Evolutionary conservation across 2,797 vertebrate genomes (phyloP).

Genomic region (Dromococcyx pavoninus): DNA sequence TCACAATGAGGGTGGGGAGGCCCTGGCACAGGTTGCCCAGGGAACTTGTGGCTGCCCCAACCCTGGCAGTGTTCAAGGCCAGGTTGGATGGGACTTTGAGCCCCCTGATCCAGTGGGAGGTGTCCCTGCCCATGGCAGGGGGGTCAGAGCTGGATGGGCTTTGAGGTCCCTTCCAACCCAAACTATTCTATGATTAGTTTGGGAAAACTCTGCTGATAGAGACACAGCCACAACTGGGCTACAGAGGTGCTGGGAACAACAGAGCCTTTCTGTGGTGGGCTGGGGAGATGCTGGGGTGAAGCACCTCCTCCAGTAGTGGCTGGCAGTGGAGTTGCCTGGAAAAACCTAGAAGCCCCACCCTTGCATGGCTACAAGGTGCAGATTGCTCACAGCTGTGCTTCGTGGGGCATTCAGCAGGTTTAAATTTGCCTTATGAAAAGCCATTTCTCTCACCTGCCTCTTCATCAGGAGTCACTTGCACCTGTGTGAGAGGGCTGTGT

Average conservation of each 20-base stretch:
- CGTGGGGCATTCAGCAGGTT: fast-evolving
- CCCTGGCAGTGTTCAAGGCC: too few relatives aligned
- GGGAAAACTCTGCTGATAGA: fast-evolving
- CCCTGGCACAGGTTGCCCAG: too few relatives aligned
- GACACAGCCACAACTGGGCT: neutral
- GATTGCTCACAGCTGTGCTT: neutral
- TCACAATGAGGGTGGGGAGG: too few relatives aligned
- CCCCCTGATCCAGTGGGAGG: too few relatives aligned
- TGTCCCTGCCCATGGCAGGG: too few relatives aligned
- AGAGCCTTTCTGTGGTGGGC: fast-evolving
- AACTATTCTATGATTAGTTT: too few relatives aligned
- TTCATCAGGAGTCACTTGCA: fast-evolving
- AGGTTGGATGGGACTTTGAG: too few relatives aligned
- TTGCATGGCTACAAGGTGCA: fast-evolving
- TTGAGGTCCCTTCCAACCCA: too few relatives aligned
- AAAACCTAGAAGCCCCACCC: neutral
- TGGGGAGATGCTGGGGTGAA: neutral
- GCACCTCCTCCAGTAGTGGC: neutral
- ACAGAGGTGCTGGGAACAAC: neutral
- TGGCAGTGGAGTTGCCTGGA: neutral
- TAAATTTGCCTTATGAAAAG: neutral
- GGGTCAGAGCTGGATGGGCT: too few relatives aligned
- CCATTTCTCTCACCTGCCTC: neutral
- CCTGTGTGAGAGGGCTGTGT: neutral
- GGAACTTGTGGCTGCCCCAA: too few relatives aligned